Base-by-base conservation (phyloP, 1,140 invertebrate genomes). In the Schlechtendalia chinensis region DNA sequence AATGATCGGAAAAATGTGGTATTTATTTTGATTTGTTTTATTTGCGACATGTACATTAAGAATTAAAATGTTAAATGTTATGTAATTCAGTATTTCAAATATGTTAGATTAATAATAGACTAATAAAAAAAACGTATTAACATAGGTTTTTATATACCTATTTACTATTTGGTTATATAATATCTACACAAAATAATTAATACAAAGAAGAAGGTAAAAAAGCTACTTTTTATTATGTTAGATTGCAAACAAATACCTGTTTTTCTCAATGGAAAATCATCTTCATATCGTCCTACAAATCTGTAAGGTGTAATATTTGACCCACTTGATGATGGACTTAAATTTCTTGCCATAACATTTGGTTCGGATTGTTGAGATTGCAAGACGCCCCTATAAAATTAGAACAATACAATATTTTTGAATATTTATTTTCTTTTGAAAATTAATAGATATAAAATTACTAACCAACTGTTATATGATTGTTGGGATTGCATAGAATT, bases 221-320 rank as follows among this genome's bases (percentile, higher is more conserved):
- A 54, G 11, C 47, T 72, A 69, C 11, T n/a, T 71, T 71, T 19
- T 53, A 6, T 67, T 39, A 39, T 39, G 8, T 39, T 56, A 53
- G 11, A 65, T 29, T 47, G 53, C 19, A 14, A 61, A 16, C 50
- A 84, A 86, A 86, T 89, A 97, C 95, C 96, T 89, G 96, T 97
- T 90, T 97, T 98, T 82, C 96, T 86, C 3, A 98, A 89, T 63
- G 96, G 96, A 86, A 96, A 97, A 88, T 97, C 95, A 83, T 93
- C 90, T 83, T 92, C 91, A 27, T 63, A 77, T 22, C 56, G 80
- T 29, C 82, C 82, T 22, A 81, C 54, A 72, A 81, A 63, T 45
- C 65, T 79, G 56, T 82, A 80, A 4, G 82, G 82, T 39, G 74
- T 82, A 27, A 72, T 71, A 47, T 72, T 72, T 32, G 79, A 53